Conservation (phyloP, 2,113 vertebrate species). For the Lagenorhynchus albirostris region DNA sequence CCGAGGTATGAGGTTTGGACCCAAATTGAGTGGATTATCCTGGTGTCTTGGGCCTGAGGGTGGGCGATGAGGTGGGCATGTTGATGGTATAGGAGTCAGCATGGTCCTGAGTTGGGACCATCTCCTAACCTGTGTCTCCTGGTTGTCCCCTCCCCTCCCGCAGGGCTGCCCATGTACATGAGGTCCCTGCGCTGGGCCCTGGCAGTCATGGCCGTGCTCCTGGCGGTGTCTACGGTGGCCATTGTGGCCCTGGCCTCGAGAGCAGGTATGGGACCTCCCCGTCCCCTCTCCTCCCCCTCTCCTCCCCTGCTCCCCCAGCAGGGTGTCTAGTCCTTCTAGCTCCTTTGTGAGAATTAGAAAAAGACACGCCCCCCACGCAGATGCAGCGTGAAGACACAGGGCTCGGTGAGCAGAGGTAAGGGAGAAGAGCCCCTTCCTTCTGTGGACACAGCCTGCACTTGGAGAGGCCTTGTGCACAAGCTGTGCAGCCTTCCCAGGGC, state of each 20-base stretch:
- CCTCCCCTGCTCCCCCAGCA: not conserved
- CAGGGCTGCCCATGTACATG: constrained; percentile 69
- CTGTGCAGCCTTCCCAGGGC: fast-evolving
- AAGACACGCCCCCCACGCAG: not conserved
- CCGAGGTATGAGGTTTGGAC: not conserved
- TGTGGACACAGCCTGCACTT: not conserved
- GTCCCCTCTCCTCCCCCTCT: not conserved
- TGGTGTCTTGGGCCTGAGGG: not conserved
- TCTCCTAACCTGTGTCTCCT: not conserved
- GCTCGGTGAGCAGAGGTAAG: not conserved
- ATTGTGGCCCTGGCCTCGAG: constrained; percentile 51
- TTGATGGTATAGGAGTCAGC: not conserved
- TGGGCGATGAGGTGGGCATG: fast-evolving
- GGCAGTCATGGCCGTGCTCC: constrained; percentile 56
- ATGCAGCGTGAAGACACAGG: fast-evolving
- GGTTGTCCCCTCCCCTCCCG: not conserved
- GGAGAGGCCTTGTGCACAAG: not conserved
- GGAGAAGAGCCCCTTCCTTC: too few relatives aligned
- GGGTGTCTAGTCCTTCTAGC: not conserved
- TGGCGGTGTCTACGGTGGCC: not conserved
- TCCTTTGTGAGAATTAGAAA: not conserved
- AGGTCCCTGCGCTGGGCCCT: constrained; percentile 69
- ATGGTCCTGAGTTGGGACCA: not conserved
- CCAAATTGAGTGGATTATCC: not conserved
- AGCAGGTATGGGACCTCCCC: constrained; percentile 25